Conservation (phyloP, 2,113 vertebrate species). For the Cyprinodon brontotheroides region DNA sequence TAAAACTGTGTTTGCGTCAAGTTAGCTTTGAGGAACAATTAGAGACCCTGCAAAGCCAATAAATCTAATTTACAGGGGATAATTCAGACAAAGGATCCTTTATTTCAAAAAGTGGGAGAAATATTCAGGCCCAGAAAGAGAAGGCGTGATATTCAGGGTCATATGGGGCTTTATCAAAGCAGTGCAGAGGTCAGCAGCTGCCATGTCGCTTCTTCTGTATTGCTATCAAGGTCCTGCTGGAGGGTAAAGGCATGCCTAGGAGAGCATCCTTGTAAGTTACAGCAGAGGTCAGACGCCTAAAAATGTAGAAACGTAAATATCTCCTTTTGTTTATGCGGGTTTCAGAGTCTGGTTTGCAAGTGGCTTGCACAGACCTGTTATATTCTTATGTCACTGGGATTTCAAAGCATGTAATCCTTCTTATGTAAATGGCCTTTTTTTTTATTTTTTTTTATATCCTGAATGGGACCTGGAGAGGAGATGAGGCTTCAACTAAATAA, state of each 20-base stretch:
- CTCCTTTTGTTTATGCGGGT: slow-evolving; percentile 13
- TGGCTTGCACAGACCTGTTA: slow-evolving; percentile 31
- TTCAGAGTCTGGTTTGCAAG: slow-evolving; percentile 17
- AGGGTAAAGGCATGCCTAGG: slow-evolving; percentile 22
- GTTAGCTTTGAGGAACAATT: slow-evolving; percentile 16
- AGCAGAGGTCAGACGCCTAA: slow-evolving; percentile 17
- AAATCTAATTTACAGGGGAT: slow-evolving; percentile 10
- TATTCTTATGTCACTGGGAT: slow-evolving; percentile 65
- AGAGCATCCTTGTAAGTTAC: slow-evolving; percentile 31
- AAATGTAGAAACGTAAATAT: background rate
- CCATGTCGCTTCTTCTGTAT: slow-evolving; percentile 27
- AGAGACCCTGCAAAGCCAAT: slow-evolving; percentile 22
- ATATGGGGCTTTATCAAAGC: slow-evolving; percentile 35
- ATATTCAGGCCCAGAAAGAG: slow-evolving; percentile 1
- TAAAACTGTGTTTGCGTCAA: slow-evolving; percentile 10
- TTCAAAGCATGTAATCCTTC: slow-evolving; percentile 71
- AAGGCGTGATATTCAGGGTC: slow-evolving; percentile 31
- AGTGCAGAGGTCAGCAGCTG: slow-evolving; percentile 57
- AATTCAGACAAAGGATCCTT: slow-evolving; percentile 6
- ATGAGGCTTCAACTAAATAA: slow-evolving; percentile 68
- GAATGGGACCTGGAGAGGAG: slow-evolving; percentile 47
- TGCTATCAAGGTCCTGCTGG: slow-evolving; percentile 12
- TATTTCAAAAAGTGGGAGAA: background rate
- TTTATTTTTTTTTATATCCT: slow-evolving; percentile 34
- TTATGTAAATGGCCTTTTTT: slow-evolving; percentile 69